Conservation (phyloP, 2,797 vertebrate genomes). For the Gymnopithys bicolor region DNA sequence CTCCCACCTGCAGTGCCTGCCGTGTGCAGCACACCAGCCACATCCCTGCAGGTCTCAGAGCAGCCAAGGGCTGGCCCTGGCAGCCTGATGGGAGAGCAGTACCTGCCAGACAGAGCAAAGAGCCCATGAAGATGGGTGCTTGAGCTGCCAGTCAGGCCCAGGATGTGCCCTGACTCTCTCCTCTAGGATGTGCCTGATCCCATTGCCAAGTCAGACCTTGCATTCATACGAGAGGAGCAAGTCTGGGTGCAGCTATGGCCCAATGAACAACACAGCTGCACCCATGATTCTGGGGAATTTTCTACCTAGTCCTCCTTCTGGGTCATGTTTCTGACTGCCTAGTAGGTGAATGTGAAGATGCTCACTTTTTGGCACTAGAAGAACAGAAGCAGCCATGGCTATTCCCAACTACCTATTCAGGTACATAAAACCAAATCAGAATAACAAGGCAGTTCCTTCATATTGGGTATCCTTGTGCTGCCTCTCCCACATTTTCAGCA, state of each 20-base stretch:
- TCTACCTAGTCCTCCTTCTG: background rate
- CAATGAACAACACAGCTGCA: background rate
- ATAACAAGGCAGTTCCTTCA: background rate
- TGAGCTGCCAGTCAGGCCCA: background rate
- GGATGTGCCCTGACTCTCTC: background rate
- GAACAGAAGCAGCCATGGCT: background rate
- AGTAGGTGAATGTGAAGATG: background rate
- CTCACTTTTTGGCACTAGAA: background rate
- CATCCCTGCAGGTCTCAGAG: background rate
- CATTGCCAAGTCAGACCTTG: background rate
- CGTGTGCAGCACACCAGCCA: fast-evolving
- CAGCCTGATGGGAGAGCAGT: background rate
- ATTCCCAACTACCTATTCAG: background rate
- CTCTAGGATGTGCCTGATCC: background rate
- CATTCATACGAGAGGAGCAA: background rate
- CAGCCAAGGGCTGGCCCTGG: background rate
- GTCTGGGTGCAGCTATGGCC: background rate
- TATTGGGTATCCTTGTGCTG: background rate
- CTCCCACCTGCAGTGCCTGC: background rate
- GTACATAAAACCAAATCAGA: background rate
- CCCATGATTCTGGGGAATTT: background rate
- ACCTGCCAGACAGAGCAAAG: fast-evolving
- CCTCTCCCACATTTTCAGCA: background rate
- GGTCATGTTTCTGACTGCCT: background rate
- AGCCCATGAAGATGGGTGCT: fast-evolving